A percentile compares a stretch with the other conserved stretches of the same genome.
Conservation (phyloP, 2,113 vertebrate genomes). For the Vidua macroura region DNA sequence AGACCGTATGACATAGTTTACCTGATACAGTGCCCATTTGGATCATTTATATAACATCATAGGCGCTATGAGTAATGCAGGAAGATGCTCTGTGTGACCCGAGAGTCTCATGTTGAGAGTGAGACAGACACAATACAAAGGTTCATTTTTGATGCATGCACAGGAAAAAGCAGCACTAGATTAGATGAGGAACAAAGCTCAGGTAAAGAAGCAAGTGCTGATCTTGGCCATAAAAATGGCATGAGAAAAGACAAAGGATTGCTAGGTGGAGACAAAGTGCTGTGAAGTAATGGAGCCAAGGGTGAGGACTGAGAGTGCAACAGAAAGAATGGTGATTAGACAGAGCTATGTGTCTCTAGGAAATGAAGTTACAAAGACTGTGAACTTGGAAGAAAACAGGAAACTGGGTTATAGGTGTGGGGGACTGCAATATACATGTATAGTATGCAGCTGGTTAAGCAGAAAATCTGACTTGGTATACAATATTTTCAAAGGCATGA, state of each 20-base stretch:
- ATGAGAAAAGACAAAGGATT: background rate
- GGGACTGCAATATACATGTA: background rate
- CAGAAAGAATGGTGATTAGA: background rate
- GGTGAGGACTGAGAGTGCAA: background rate
- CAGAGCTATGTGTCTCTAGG: background rate
- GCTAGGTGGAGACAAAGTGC: conserved; percentile 40
- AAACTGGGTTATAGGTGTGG: background rate
- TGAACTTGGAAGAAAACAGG: background rate
- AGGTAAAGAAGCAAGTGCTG: background rate
- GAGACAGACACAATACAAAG: background rate
- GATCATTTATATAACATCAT: conserved; percentile 1
- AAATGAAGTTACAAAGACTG: background rate
- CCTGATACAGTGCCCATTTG: background rate
- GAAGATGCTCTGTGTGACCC: background rate
- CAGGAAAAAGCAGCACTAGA: background rate
- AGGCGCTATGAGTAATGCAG: background rate
- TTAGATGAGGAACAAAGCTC: background rate
- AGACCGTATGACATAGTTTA: background rate
- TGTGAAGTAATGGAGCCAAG: background rate
- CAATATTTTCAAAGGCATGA: background rate
- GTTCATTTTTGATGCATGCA: background rate
- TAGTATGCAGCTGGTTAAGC: background rate
- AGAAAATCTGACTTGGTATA: background rate
- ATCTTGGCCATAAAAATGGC: background rate
- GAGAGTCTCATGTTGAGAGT: background rate